Evolutionary conservation across 2,888 invertebrate species (phyloP).

Genomic region (Euproctis similis): DNA sequence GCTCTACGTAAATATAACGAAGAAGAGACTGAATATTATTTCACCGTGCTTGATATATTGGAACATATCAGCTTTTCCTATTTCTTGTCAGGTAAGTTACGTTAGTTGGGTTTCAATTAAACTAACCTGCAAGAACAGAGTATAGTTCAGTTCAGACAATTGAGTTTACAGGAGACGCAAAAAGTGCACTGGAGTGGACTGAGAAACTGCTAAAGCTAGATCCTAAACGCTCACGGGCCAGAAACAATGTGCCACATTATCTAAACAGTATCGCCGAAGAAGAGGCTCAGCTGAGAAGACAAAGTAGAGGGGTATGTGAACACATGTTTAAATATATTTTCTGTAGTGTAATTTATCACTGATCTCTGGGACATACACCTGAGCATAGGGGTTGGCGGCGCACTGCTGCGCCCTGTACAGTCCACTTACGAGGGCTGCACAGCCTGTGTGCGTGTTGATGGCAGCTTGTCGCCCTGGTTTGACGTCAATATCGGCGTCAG

Average conservation of each 20-base stretch:
- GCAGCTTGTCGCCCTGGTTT: no score
- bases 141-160: no score
- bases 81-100: conserved; percentile 88
- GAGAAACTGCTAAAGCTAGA: conserved; percentile 87
- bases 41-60: conserved; percentile 86
- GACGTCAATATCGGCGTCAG: no score
- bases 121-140: no score
- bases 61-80: conserved; percentile 97
- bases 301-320: conserved; percentile 42
- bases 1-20: conserved; percentile 84
- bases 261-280: conserved; percentile 82
- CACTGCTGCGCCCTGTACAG: no score
- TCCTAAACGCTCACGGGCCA: conserved; percentile 90
- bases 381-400: no score
- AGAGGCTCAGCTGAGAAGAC: conserved; percentile 30
- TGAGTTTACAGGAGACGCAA: conserved; percentile 88
- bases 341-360: background rate
- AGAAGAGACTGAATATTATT: conserved; percentile 64
- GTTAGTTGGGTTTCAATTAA: no score
- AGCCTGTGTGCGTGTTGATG: no score
- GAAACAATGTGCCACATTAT: conserved; percentile 93
- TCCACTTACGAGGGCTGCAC: no score
- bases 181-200: conserved; percentile 90
- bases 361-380: no score
- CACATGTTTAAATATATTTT: background rate